Evolutionary conservation across 2,888 invertebrate genomes (phyloP).

Genomic region (Drosophila neotestacea): DNA sequence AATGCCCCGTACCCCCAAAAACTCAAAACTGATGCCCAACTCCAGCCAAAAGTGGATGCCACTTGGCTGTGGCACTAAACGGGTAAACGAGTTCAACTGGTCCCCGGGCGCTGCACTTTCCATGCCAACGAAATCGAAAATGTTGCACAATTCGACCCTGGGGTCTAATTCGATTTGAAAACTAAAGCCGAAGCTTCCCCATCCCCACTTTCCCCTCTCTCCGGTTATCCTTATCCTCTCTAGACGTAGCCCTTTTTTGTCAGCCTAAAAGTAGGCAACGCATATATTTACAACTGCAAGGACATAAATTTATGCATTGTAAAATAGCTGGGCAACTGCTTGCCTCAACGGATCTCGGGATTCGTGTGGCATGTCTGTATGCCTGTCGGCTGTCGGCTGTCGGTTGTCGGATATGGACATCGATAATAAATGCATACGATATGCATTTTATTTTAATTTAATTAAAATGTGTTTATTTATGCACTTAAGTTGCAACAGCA

Average conservation of each 20-base stretch:
- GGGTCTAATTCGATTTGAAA: slow-evolving; percentile 75
- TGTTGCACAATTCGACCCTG: slow-evolving; percentile 73
- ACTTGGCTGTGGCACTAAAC: slow-evolving; percentile 30
- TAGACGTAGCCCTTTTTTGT: neutral
- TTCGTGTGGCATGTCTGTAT: slow-evolving; percentile 2
- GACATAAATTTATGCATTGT: slow-evolving; percentile 67
- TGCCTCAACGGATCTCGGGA: slow-evolving; percentile 7
- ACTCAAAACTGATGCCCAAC: neutral
- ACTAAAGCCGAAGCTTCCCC: slow-evolving; percentile 57
- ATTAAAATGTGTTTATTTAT: slow-evolving; percentile 80
- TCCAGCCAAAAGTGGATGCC: slow-evolving; percentile 15
- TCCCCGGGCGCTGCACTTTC: slow-evolving; percentile 46
- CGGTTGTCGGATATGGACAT: slow-evolving; percentile 57
- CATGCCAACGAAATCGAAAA: slow-evolving; percentile 60
- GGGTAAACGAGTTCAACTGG: slow-evolving; percentile 56
- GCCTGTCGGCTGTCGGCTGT: slow-evolving; percentile 24
- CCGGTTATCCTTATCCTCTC: no score
- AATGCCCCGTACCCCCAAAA: neutral
- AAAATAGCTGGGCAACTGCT: slow-evolving; percentile 40
- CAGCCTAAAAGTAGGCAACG: slow-evolving; percentile 38
- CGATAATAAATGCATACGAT: slow-evolving; percentile 67
- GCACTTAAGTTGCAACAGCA: slow-evolving; percentile 69
- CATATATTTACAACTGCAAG: slow-evolving; percentile 29
- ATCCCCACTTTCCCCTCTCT: neutral
- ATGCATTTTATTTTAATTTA: slow-evolving; percentile 76